Evolutionary conservation across 2,113 vertebrate genomes (phyloP).

Genomic region (Tricholaema leucomelas): DNA sequence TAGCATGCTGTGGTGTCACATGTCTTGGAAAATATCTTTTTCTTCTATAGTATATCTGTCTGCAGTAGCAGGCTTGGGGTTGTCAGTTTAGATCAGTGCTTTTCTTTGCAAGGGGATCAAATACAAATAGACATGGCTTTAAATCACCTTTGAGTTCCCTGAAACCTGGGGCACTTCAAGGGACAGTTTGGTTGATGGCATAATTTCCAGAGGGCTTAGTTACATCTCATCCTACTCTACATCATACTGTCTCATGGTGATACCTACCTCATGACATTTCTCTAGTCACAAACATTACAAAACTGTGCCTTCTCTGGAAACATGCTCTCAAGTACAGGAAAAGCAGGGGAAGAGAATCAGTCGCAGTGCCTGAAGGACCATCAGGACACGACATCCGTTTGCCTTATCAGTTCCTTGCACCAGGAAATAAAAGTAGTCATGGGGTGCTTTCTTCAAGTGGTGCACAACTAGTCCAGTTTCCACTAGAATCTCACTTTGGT

Average conservation of each 20-base stretch:
- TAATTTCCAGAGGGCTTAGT: not conserved
- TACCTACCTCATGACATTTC: not conserved
- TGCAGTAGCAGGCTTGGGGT: not conserved
- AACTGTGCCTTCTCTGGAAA: not conserved
- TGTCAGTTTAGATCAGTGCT: not conserved
- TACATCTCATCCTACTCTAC: not conserved
- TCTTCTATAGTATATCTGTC: not conserved
- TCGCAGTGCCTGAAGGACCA: not conserved
- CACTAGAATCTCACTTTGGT: not conserved
- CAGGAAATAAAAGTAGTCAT: not conserved
- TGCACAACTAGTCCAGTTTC: not conserved
- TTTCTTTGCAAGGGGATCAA: not conserved
- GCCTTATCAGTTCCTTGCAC: not conserved
- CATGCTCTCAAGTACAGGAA: not conserved
- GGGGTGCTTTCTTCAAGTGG: not conserved
- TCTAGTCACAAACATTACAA: not conserved
- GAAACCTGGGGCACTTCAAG: not conserved
- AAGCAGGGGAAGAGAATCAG: not conserved
- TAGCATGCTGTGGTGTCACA: not conserved
- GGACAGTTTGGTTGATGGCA: not conserved
- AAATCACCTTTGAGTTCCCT: not conserved
- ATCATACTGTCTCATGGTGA: accelerated
- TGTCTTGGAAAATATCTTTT: not conserved
- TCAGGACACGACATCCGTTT: not conserved
- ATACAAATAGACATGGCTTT: not conserved